Evolutionary conservation across 2,797 vertebrate genomes (phyloP).

Genomic region (Distichodus sexfasciatus): DNA sequence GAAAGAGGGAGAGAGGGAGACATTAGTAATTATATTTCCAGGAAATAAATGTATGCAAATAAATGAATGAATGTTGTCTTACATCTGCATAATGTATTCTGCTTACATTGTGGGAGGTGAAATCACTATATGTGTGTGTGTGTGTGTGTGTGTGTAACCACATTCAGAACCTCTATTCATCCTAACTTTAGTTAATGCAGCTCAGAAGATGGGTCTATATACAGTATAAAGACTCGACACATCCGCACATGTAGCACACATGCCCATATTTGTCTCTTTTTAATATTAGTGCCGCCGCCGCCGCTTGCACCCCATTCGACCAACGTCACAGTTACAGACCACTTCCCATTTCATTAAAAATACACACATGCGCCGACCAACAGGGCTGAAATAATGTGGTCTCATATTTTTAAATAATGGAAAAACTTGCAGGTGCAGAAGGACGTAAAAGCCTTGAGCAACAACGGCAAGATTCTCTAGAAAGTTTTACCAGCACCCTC

Average conservation of each 20-base stretch:
- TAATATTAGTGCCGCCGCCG: not conserved
- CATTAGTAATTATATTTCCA: not conserved
- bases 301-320: not conserved
- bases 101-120: too few relatives aligned
- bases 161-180: too few relatives aligned
- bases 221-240: not conserved
- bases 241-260: not conserved
- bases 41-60: not conserved
- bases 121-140: too few relatives aligned
- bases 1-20: constrained; percentile 21
- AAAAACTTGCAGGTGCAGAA: constrained; percentile 5
- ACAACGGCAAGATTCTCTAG: not conserved
- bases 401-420: constrained; percentile 1
- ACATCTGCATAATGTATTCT: too few relatives aligned
- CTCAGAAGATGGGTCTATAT: not conserved
- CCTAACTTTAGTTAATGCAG: too few relatives aligned
- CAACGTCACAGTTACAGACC: not conserved
- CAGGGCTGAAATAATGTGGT: not conserved
- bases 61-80: too few relatives aligned
- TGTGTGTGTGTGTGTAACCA: too few relatives aligned
- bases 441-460: not conserved
- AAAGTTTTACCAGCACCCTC: not conserved
- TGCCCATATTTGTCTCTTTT: too few relatives aligned
- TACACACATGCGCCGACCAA: not conserved
- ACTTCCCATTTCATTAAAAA: constrained; percentile 26